Evolutionary conservation across 2,888 invertebrate species (phyloP), one percentile per base, ranked within the genome.

Genomic region (Diploptera punctata): DNA sequence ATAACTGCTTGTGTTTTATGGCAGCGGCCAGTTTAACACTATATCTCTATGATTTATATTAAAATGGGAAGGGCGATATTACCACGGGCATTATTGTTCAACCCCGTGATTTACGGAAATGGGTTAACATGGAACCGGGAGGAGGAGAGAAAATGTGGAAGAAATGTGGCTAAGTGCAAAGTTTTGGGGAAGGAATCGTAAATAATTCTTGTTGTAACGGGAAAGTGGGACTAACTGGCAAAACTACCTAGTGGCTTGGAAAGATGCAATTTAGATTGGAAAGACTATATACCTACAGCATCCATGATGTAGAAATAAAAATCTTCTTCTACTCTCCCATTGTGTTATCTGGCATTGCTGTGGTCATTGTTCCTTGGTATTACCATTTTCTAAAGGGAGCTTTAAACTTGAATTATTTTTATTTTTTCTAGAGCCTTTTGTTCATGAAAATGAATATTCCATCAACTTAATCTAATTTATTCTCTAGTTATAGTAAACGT

Each of bases 141-240:
- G n/a, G 16, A 26, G 13, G 1, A 24, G 62, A 44, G 26, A 38
- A 65, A 43, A 18, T 13, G 21, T 13, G 38, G 21, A 43, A 65
- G 65, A 65, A 65, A 65, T 65, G 65, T 65, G 29, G 65, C 47
- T 47, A 65, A 65, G 65, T 65, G 65, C 65, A 65, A 65, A 65
- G 65, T 65, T 65, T 65, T 44, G 65, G 65, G 29, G 65, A 65
- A 44, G 65, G 47, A 65, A 47, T 47, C 65, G 65, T 65, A 65
- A 65, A 65, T 65, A 65, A 47, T 65, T 65, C 26, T 21, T n/a
- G 43, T 26, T 29, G 65, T 65, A 47, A 65, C 47, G 65, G 65
- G 65, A 24, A 18, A 16, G 38, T n/a, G 24, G 24, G 62, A 21
- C 43, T 43, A 7, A 10, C 60, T 60, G 60, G 29, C 29, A 24